Base-by-base conservation (phyloP, 1,140 invertebrate genomes). In the Cydia pomonella region DNA sequence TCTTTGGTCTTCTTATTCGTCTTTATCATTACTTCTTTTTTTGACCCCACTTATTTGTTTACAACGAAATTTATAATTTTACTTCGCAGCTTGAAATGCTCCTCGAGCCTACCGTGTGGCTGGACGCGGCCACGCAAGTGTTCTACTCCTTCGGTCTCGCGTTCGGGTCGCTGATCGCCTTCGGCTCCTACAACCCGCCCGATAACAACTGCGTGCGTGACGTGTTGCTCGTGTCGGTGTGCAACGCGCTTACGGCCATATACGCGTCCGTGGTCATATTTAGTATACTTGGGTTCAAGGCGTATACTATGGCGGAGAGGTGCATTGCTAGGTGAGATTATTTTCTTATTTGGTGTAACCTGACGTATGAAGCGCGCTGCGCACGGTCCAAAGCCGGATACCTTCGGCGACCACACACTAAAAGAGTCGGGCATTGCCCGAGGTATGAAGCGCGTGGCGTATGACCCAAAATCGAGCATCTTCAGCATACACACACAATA, bases 121-220 rank as follows among this genome's bases (percentile, higher is more conserved):
- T 98, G 80, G 98, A 98, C 87, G 98, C 98, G 4, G 98, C 98
- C 7, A 98, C 97, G 0, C 98, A 99, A 94, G 98, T 99, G 16
- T 99, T 99, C 93, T 99, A 98, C 92, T 98, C 97, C 4, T 97
- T 99, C 88, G 98, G 98, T 12, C 93, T 98, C 79, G 98, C 97
- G 18, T 99, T 98, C 89, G 98, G 98, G 21, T 98, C 97, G 0
- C 93, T 98, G 29, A 98, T 98, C 82, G 97, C 97, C 1, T 98
- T 98, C 84, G 97, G 97, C 50, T 97, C 96, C 72, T 98, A 98
- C 93, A 98, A 98, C 85, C 96, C 96, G 4, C 96, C 97, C 0
- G 96, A 98, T 87, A 98, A 98, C 93, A 97, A 98, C 92, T 98
- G 97, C 87, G 97, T 98, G 47, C 93, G 97, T 78, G 98, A 99